A percentile compares a stretch with the other conserved stretches of the same genome.
These are phyloP conservation scores for Leptopilina syphax DNA, from an alignment of 2,888 invertebrate genomes.

Conservation along the genomic window DNA sequence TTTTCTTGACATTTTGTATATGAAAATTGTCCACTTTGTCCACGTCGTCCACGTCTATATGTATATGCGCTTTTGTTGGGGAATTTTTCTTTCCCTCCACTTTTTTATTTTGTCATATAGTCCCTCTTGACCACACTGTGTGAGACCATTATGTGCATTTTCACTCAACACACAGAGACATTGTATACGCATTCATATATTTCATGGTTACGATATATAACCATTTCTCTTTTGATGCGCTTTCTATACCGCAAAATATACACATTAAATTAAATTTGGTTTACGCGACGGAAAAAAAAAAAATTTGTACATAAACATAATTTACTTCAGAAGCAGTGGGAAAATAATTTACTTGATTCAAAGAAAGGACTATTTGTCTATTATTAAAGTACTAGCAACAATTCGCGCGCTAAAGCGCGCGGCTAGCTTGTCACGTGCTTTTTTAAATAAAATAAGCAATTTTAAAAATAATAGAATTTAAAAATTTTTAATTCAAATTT, in stretches of 20 bases:
- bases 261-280: slow-evolving; percentile 31
- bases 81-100: neutral
- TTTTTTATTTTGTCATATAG: neutral
- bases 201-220: slow-evolving; percentile 22
- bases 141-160: slow-evolving; percentile 24
- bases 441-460: too few species aligned
- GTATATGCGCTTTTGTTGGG: neutral
- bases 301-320: too few species aligned
- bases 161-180: neutral
- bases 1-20: slow-evolving; percentile 42
- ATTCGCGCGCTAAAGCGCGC: too few species aligned
- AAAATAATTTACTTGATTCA: too few species aligned
- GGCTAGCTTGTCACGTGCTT: too few species aligned
- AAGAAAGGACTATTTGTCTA: too few species aligned
- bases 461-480: too few species aligned
- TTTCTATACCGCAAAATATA: slow-evolving; percentile 11
- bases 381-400: too few species aligned
- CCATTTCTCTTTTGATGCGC: slow-evolving; percentile 15
- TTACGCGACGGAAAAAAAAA: neutral
- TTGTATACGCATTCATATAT: slow-evolving; percentile 22
- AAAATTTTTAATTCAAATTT: too few species aligned
- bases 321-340: too few species aligned
- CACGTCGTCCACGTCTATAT: slow-evolving; percentile 3
- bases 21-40: slow-evolving; percentile 48
- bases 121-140: neutral